A percentile compares a stretch with the other conserved stretches of the same genome.
Evolutionary conservation across 2,888 invertebrate species (phyloP).

Genomic region (Matsumyia berberina): DNA sequence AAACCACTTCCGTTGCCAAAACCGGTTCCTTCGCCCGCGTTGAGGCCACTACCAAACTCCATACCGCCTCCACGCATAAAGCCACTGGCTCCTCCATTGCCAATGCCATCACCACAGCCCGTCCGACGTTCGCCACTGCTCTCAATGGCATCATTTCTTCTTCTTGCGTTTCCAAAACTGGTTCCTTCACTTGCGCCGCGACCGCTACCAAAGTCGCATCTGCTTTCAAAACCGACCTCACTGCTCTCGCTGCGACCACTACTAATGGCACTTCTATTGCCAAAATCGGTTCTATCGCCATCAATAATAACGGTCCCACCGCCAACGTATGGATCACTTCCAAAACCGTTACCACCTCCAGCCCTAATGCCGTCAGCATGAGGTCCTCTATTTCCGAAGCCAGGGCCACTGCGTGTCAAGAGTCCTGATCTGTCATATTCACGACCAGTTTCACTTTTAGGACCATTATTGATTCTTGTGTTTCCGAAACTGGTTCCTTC

Average conservation of each 20-base stretch:
- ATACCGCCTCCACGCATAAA: no score
- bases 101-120: no score
- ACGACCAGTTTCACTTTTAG: constrained; percentile 21
- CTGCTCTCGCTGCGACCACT: not conserved
- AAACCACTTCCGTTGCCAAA: not conserved
- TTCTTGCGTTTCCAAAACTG: not conserved
- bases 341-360: not conserved
- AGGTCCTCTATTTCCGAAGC: not conserved
- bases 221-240: not conserved
- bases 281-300: no score
- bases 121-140: no score
- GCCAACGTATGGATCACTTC: no score
- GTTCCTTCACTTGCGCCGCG: not conserved
- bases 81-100: no score
- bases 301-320: no score
- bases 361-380: no score
- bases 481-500: constrained; percentile 66
- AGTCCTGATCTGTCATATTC: not conserved
- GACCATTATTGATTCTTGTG: constrained; percentile 62
- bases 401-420: constrained; percentile 55
- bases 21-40: not conserved
- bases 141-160: no score
- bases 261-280: no score
- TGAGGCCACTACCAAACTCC: not conserved
- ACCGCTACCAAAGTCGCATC: constrained; percentile 1